Evolutionary conservation across 2,888 invertebrate species (phyloP).

Genomic region (Erpobdella octoculata): DNA sequence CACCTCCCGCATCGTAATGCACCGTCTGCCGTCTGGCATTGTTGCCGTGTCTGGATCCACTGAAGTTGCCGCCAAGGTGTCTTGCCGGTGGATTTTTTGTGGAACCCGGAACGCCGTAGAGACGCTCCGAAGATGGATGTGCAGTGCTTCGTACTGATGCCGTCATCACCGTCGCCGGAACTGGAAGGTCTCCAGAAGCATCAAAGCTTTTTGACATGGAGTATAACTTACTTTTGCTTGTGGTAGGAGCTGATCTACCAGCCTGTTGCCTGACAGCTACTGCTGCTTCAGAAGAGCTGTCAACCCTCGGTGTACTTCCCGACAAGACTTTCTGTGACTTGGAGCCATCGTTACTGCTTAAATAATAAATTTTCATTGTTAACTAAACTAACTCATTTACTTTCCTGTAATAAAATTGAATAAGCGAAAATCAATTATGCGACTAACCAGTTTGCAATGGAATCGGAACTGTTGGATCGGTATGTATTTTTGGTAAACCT

Average conservation of each 20-base stretch:
- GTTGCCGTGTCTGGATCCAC: neutral
- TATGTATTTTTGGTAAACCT: neutral
- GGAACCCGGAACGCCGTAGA: neutral
- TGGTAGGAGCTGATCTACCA: neutral
- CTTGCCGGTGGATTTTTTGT: neutral
- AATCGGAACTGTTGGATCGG: slow-evolving; percentile 9
- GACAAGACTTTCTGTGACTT: neutral
- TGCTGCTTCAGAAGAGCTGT: neutral
- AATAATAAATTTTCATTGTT: neutral
- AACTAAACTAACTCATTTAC: neutral
- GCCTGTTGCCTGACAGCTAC: neutral
- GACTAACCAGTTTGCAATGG: neutral
- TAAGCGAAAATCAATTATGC: neutral
- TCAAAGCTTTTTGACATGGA: neutral
- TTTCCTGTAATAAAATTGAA: no score
- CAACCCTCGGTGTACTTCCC: neutral
- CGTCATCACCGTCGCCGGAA: neutral
- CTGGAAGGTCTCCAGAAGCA: neutral
- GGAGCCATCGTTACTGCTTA: neutral
- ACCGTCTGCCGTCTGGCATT: slow-evolving; percentile 2
- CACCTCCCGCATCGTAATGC: neutral
- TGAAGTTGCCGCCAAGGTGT: neutral
- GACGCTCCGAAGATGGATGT: neutral
- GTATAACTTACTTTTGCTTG: neutral
- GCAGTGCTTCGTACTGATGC: neutral